Base-by-base conservation (phyloP, 2,797 vertebrate species). In the Enteromius viviparus region DNA sequence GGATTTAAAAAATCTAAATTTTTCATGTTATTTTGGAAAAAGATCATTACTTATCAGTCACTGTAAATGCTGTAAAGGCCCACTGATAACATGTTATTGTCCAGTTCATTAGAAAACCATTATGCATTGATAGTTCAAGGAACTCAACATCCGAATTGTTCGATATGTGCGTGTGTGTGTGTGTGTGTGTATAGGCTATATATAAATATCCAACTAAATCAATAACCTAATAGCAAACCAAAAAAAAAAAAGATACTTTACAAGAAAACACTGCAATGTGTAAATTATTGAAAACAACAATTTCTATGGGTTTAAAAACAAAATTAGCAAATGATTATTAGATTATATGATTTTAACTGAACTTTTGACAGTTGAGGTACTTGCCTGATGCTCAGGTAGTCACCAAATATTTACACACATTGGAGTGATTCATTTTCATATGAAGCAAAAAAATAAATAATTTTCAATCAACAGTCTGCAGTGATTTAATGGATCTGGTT, bases 401-500 rank as follows among this genome's bases (percentile, higher is more conserved):
- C 12, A 40, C 51, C 49, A 42, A 21, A 70, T 7, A 60, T 58
- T 70, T 80, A 29, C 51, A n/a, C 76, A 7, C 64, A 17, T n/a
- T 0, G 23, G 19, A 26, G 34, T 10, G 66, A 58, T 70, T n/a
- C 0, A 71, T 71, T 69, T 58, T 77, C 23, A 47, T 34, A 47
- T 45, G 15, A 60, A 71, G 37, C 49, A 60, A 29, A 77, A 45
- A 42, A 76, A 23, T 0, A 37, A 75, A 75, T 29, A 47, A 45
- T 45, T 68, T 19, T 62, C 29, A 17, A 51, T 60, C 34, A 64
- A 51, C 4, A 77, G 23, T 71, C 45, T 78, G 3, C 47, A 49
- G 14, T 72, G 47, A 32, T 58, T 66, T 47, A 40, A 53, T 82
- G 49, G 37, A 34, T 53, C 23, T 70, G 64, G 66, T 69, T 53